A percentile compares a stretch with the other conserved stretches of the same genome.
Evolutionary conservation across 2,888 invertebrate genomes (phyloP).

Genomic region (Melanostoma mellinum): DNA sequence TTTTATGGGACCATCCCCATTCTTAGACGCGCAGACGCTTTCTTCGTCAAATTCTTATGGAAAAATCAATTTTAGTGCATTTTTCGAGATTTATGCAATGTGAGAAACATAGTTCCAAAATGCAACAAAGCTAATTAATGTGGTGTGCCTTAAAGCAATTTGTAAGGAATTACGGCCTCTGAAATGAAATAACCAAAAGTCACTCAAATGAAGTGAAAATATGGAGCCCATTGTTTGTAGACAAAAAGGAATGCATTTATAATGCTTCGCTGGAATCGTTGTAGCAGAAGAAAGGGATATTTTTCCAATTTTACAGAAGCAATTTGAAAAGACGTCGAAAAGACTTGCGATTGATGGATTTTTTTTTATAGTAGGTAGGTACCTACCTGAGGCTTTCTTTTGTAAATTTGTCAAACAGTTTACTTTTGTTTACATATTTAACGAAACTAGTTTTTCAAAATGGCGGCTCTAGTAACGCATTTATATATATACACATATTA

Average conservation of each 20-base stretch:
- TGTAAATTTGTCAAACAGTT: no score
- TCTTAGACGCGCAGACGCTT: conserved; percentile 80
- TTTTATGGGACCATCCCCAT: conserved; percentile 75
- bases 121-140: conserved; percentile 57
- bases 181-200: conserved; percentile 10
- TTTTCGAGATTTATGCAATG: background rate
- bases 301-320: no score
- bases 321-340: background rate
- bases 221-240: conserved; percentile 1
- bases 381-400: no score
- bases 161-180: conserved; percentile 34
- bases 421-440: no score
- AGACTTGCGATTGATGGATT: background rate
- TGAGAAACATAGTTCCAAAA: background rate
- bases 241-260: conserved; percentile 35
- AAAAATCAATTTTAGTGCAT: conserved; percentile 56
- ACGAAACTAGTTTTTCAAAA: no score
- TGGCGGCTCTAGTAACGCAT: no score
- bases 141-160: conserved; percentile 17
- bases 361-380: no score
- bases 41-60: conserved; percentile 54
- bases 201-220: conserved; percentile 25
- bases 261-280: background rate
- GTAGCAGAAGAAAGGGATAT: no score
- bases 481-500: no score